These are phyloP conservation scores for Brassicogethes aeneus DNA, from an alignment of 2,888 invertebrate species.

Conservation along the genomic window DNA sequence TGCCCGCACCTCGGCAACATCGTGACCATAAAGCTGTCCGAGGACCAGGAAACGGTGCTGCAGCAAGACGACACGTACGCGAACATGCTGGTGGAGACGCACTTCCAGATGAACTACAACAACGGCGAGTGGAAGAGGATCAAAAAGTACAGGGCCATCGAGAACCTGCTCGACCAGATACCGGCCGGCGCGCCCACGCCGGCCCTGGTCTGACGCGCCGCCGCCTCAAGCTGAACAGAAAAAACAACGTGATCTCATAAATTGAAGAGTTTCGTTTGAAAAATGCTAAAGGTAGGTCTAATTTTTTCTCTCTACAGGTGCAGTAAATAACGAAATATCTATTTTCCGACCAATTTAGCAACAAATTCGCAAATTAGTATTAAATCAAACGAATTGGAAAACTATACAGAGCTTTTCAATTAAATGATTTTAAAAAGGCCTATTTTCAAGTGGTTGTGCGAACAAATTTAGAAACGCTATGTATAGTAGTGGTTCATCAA, in stretches of 20 bases:
- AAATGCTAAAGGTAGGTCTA: no score
- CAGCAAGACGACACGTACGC: slow-evolving; percentile 76
- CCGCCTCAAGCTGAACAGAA: no score
- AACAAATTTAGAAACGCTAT: no score
- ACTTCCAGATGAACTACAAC: slow-evolving; percentile 98
- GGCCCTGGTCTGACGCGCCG: slow-evolving; percentile 25
- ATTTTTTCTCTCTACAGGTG: no score
- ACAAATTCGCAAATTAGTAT: no score
- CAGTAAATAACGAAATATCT: no score
- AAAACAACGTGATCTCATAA: not conserved
- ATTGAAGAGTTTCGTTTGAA: not conserved
- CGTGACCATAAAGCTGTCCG: slow-evolving; percentile 90
- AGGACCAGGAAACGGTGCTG: slow-evolving; percentile 79
- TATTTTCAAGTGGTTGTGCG: no score
- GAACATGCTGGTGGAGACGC: slow-evolving; percentile 80
- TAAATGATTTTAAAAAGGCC: no score
- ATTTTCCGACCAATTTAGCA: no score
- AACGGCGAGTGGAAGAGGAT: slow-evolving; percentile 96
- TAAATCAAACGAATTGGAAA: no score
- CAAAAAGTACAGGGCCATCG: slow-evolving; percentile 78
- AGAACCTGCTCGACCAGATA: slow-evolving; percentile 39
- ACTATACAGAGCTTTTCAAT: no score
- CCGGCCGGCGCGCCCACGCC: slow-evolving; percentile 32
- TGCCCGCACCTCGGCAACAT: slow-evolving; percentile 96
- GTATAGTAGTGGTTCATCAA: no score